Evolutionary conservation across 2,888 invertebrate species (phyloP), one percentile per base, ranked within the genome.

Genomic region (Thumatha senex): DNA sequence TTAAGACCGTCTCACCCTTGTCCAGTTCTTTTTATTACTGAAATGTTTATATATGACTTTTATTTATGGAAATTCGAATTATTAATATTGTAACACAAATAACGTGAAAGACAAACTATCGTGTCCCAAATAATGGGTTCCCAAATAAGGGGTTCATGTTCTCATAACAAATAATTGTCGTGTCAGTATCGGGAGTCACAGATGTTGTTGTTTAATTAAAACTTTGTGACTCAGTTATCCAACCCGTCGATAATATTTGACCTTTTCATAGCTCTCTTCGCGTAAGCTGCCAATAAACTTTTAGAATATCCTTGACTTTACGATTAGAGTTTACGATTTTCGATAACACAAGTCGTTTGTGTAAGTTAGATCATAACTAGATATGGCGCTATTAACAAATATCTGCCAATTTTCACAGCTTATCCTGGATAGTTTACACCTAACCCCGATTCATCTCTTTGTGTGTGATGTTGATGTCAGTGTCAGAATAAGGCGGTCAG

Each of bases 171-270:
- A 83, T 86, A 86, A 86, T 85, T 80, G 77, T 78, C 78, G 72
- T 78, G 80, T 78, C 76, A 75, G 78, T 77, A 78, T 84, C 82
- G 80, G 76, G 72, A 58, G 58, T 56, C 62, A 54, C 89, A 89
- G 86, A 88, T 89, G 89, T 80, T 82, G 75, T 82, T 82, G 78
- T 87, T 89, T 89, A 84, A 89, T 89, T 89, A 88, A 90, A 90
- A 89, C 84, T 88, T 89, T 84, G 77, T 78, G 71, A 79, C 73
- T 76, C 79, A 80, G 76, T 78, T 83, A 84, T 78, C 73, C 76
- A 72, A 72, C 82, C 87, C 82, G 83, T 82, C 79, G 78, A 78
- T 73, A 72, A 79, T 87, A 86, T 84, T 82, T 82, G 78, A 78
- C 76, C 77, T 73, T 72, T 70, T 71, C 63, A 72, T 76, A 69